Percentiles rank a stretch among this genome's conserved stretches.
Evolutionary conservation across 2,113 vertebrate species (phyloP).

Genomic region (Archilochus colubris): DNA sequence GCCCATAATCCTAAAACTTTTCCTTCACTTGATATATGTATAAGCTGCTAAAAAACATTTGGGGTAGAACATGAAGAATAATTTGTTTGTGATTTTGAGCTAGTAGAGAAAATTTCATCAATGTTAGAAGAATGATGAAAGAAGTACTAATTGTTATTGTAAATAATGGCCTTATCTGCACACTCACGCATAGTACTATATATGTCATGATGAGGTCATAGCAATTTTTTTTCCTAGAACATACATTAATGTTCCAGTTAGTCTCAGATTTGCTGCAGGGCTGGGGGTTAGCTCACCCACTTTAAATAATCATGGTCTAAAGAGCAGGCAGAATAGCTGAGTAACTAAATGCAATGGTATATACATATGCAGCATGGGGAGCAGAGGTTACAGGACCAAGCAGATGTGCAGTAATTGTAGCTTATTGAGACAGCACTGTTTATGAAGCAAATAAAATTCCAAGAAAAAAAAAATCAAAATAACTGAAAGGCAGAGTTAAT

Average conservation of each 20-base stretch:
- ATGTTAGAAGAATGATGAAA: background rate
- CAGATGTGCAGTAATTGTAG: background rate
- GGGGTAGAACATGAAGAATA: background rate
- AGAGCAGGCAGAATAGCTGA: background rate
- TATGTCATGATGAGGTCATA: background rate
- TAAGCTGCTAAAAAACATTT: slow-evolving; percentile 12
- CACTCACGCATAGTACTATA: background rate
- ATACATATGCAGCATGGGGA: background rate
- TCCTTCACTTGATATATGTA: background rate
- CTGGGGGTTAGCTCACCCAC: background rate
- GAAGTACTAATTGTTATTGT: slow-evolving; percentile 26
- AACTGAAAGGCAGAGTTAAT: background rate
- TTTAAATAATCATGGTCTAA: slow-evolving; percentile 36
- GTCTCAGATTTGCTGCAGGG: slow-evolving; percentile 9
- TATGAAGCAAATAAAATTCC: background rate
- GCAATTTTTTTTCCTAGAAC: slow-evolving; percentile 5
- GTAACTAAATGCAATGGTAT: background rate
- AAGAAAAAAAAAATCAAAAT: background rate
- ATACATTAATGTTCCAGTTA: background rate
- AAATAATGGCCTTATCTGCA: background rate
- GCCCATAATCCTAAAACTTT: slow-evolving; percentile 24
- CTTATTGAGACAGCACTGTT: background rate
- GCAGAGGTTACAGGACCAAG: slow-evolving; percentile 19
- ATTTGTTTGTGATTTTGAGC: background rate
- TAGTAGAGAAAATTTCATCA: background rate